Evolutionary conservation across 2,113 vertebrate genomes (phyloP).

Genomic region (Phaethon lepturus): DNA sequence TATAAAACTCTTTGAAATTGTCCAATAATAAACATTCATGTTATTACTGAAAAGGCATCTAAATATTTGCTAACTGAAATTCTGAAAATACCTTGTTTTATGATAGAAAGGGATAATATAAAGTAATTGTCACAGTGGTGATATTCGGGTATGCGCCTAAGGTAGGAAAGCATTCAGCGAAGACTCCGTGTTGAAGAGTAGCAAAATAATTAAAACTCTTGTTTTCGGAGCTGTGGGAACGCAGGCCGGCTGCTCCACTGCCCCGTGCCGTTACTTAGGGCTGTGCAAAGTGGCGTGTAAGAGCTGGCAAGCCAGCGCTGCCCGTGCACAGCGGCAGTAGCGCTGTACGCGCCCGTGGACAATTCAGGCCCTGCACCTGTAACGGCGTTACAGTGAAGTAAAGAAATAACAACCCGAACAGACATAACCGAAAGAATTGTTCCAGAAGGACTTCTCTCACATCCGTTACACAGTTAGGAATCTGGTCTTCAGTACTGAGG

Average conservation of each 20-base stretch:
- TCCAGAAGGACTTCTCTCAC: slow-evolving; percentile 59
- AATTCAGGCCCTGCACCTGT: not conserved
- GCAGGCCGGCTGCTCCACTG: not conserved
- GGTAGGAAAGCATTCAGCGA: not conserved
- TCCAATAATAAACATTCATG: not conserved
- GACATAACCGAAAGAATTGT: not conserved
- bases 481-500: slow-evolving; percentile 4
- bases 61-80: not conserved
- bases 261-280: rapidly evolving
- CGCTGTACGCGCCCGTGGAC: not conserved
- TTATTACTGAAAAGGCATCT: not conserved
- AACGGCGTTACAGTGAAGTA: not conserved
- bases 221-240: not conserved
- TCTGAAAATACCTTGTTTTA: not conserved
- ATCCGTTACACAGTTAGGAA: slow-evolving; percentile 54
- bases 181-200: rapidly evolving
- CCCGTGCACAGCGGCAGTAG: not conserved
- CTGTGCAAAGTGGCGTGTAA: not conserved
- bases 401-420: not conserved
- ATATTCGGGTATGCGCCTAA: not conserved
- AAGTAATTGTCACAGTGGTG: too few relatives aligned
- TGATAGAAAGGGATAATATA: not conserved
- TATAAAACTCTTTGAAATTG: not conserved
- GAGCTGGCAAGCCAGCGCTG: not conserved
- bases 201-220: not conserved